Conservation (phyloP, 2,888 invertebrate species). For the Mayetiola destructor region DNA sequence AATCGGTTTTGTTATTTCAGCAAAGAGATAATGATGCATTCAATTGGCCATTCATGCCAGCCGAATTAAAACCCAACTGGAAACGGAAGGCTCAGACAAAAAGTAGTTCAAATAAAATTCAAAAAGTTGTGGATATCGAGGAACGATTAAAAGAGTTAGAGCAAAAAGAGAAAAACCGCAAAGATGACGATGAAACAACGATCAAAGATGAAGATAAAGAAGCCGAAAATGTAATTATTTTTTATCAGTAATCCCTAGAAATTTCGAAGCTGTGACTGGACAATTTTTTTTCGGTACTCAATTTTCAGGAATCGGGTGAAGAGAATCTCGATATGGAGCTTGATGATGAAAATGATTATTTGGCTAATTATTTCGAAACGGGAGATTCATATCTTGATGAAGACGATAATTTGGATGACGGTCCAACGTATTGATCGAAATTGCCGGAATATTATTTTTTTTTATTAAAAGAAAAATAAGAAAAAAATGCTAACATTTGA, state of each 20-base stretch:
- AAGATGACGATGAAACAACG: conserved; percentile 21
- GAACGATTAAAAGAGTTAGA: conserved; percentile 49
- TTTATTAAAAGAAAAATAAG: no score
- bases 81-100: conserved; percentile 29
- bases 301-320: conserved; percentile 20
- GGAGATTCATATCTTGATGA: conserved; percentile 78
- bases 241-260: neutral
- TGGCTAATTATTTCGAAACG: conserved; percentile 76
- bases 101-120: conserved; percentile 21
- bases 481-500: no score
- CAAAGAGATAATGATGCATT: conserved; percentile 27
- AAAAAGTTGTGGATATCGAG: conserved; percentile 25
- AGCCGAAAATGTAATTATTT: conserved; percentile 21
- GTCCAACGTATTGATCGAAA: conserved; percentile 47
- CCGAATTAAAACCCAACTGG: conserved; percentile 44
- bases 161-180: conserved; percentile 41
- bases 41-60: conserved; percentile 46
- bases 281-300: neutral
- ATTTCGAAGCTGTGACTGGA: neutral
- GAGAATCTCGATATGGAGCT: conserved; percentile 54
- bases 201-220: conserved; percentile 42
- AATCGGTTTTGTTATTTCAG: neutral
- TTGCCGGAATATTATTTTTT: neutral
- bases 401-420: conserved; percentile 73
- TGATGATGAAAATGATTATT: conserved; percentile 80